Base-by-base conservation (phyloP, 2,797 vertebrate species). In the Platyrinchus mystaceus region DNA sequence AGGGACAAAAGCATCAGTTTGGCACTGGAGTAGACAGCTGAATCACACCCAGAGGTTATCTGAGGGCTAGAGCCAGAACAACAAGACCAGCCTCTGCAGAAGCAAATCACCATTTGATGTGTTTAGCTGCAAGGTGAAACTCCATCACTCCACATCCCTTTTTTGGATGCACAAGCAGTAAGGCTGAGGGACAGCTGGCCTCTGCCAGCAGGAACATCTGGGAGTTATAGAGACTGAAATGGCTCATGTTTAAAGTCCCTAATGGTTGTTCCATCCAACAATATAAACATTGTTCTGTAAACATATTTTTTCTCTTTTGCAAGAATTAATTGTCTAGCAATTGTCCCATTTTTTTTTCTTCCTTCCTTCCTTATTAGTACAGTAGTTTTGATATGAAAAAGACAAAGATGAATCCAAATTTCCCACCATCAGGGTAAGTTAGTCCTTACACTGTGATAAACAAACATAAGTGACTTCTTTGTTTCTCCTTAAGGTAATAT, bases 211-310 rank as follows among this genome's bases (percentile, higher is more conserved):
- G 34, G 53, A 92, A 87, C 71, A 83, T 92, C 84, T 93, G 78
- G 41, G 56, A 87, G 46, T 74, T 80, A 52, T 0, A 47, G 53
- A 80, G 75, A 62, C 66, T 64, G 68, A 80, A 91, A 91, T 9
- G 37, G 75, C 30, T 93, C 53, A n/a, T 94, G 84, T 93, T 95
- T 91, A 83, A 89, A 91, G 69, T 71, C 89, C 56, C 64, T 91
- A 91, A 91, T 85, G 49, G 73, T 89, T 89, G 52, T 85, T 95
- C 79, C 22, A 9, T 68, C 60, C 37, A 62, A 53, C 49, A 83
- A 70, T 58, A 93, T 87, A 96, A 95, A 94, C 91, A 80, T 8
- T 5, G 7, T 21, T 83, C 60, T 80, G 44, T 96, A 95, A 96
- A 93, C 78, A 58, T 68, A 39, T 83, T 89, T 94, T 63, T 93